Evolutionary conservation across 2,113 vertebrate species (phyloP).

Genomic region (Nycticryphes semicollaris): DNA sequence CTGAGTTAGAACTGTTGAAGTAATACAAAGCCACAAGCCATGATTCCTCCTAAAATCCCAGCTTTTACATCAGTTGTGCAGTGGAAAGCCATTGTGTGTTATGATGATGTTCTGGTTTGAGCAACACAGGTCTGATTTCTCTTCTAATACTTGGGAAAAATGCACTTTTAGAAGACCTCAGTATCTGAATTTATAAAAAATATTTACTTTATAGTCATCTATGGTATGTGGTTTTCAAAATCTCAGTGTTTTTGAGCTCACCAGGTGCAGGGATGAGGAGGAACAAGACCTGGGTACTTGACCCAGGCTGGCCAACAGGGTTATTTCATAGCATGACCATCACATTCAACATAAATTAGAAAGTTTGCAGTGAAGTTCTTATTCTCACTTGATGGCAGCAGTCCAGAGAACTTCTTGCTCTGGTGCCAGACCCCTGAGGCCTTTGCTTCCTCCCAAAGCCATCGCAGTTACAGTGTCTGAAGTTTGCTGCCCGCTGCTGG

Average conservation of each 20-base stretch:
- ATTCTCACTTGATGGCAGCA: not conserved
- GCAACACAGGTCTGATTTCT: not conserved
- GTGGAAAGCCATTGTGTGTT: rapidly evolving
- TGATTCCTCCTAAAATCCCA: not conserved
- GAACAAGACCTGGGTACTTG: not conserved
- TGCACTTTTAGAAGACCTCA: not conserved
- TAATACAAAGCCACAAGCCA: not conserved
- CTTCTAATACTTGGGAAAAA: not conserved
- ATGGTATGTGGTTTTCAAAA: not conserved
- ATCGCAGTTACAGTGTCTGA: not conserved
- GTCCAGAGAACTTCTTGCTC: not conserved
- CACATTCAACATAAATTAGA: not conserved
- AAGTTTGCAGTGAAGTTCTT: not conserved
- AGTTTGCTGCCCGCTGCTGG: not conserved
- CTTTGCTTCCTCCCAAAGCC: not conserved
- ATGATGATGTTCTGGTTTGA: not conserved
- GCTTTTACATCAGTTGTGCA: not conserved
- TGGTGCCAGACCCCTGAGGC: not conserved
- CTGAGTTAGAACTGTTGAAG: not conserved
- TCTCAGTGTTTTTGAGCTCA: not conserved
- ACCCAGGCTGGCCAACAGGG: not conserved
- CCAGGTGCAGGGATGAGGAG: not conserved
- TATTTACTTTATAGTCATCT: not conserved
- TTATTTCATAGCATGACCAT: not conserved
- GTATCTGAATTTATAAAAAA: not conserved